Evolutionary conservation across 2,888 invertebrate genomes (phyloP).

Genomic region (Acrobasis repandana): DNA sequence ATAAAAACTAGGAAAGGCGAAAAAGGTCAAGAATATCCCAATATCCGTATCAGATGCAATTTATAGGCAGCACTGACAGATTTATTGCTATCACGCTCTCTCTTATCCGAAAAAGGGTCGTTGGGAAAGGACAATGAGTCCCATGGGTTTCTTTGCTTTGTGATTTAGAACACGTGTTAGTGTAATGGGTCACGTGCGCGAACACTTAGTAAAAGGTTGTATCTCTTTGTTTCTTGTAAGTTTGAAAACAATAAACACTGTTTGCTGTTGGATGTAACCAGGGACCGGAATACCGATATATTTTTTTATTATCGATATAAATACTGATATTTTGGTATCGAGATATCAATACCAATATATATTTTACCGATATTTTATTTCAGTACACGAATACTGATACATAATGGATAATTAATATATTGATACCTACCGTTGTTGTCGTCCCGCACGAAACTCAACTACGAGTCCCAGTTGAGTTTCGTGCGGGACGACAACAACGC

Average conservation of each 20-base stretch:
- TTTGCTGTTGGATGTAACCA: background rate
- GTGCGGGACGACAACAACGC: no score
- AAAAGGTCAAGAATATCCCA: slow-evolving; percentile 10
- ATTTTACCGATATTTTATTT: no score
- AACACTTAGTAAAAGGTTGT: background rate
- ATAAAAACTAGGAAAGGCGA: background rate
- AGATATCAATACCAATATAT: no score
- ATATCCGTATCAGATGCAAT: slow-evolving; percentile 6
- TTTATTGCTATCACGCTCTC: slow-evolving; percentile 18
- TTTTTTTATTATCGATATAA: no score
- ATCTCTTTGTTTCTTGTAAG: background rate
- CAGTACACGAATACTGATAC: no score
- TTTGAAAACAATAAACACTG: background rate
- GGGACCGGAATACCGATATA: no score
- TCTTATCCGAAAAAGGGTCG: slow-evolving; percentile 10
- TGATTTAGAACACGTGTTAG: slow-evolving; percentile 9
- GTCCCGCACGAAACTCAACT: no score
- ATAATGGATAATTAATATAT: no score
- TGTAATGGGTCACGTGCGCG: slow-evolving; percentile 13
- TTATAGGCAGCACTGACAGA: slow-evolving; percentile 13
- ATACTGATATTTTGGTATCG: no score
- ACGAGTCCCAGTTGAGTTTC: no score
- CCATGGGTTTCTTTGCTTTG: background rate
- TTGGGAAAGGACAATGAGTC: slow-evolving; percentile 1
- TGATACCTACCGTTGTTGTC: no score